phyloP scores from a whole-genome alignment of 1,140 invertebrate genomes.

The Bombus confusus region DNA sequence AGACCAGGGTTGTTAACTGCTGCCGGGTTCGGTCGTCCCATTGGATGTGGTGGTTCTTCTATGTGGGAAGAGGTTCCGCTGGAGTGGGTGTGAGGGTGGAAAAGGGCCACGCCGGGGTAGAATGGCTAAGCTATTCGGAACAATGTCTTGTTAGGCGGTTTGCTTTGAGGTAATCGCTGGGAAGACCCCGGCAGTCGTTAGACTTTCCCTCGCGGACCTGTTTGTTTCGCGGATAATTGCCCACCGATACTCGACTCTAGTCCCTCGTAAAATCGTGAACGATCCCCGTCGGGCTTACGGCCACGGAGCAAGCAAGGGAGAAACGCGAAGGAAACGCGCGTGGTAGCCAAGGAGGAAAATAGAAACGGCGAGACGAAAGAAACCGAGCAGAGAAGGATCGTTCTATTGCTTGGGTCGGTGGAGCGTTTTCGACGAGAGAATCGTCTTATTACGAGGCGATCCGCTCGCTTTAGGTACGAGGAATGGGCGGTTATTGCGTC shows the following conservation, averaged over 20 bases:
- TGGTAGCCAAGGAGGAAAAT: background rate
- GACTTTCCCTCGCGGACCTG: conserved; percentile 67
- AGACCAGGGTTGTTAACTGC: conserved; percentile 79
- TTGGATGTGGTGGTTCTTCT: conserved; percentile 64
- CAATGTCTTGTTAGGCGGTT: conserved; percentile 80
- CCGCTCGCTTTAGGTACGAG: conserved; percentile 10
- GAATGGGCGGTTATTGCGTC: conserved; percentile 14
- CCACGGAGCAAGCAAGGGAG: conserved; percentile 5
- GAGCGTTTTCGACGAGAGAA: background rate
- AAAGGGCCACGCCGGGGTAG: conserved; percentile 61
- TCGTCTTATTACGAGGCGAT: conserved; percentile 37
- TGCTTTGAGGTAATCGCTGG: conserved; percentile 77
- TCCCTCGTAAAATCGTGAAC: conserved; percentile 69
- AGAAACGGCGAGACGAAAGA: background rate
- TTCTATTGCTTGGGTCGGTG: background rate
- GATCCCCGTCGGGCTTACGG: conserved; percentile 57
- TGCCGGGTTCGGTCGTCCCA: conserved; percentile 67
- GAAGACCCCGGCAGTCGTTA: conserved; percentile 73
- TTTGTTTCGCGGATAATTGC: conserved; percentile 73
- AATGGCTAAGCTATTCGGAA: conserved; percentile 78
- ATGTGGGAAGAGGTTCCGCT: conserved; percentile 55
- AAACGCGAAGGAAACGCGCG: background rate
- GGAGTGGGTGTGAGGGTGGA: conserved; percentile 58
- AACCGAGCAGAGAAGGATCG: background rate
- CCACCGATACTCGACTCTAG: conserved; percentile 68